Evolutionary conservation across 2,888 invertebrate genomes (phyloP).

Genomic region (Drosophila kanekoi): DNA sequence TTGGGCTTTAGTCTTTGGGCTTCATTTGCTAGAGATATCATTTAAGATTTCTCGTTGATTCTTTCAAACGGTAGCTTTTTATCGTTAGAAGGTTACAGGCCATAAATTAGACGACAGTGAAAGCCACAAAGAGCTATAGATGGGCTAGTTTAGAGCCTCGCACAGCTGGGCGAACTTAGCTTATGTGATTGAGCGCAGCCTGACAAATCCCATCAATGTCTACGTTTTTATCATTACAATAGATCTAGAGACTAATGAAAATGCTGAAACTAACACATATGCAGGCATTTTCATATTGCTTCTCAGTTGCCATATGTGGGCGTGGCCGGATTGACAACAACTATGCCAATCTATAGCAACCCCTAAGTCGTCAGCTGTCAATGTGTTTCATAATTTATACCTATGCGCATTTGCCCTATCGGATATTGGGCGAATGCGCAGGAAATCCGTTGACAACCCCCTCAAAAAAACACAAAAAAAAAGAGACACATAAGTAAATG

Average conservation of each 20-base stretch:
- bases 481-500: constrained; percentile 23
- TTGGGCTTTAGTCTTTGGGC: constrained; percentile 38
- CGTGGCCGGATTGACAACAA: constrained; percentile 41
- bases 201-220: constrained; percentile 55
- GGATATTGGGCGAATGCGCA: constrained; percentile 59
- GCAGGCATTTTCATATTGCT: constrained; percentile 35
- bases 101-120: constrained; percentile 54
- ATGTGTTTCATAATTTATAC: constrained; percentile 66
- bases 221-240: constrained; percentile 28
- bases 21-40: constrained; percentile 27
- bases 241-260: constrained; percentile 28
- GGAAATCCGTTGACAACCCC: constrained; percentile 75
- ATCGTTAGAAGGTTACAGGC: constrained; percentile 1
- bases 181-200: constrained; percentile 7
- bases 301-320: constrained; percentile 35
- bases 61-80: constrained; percentile 63
- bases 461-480: neutral
- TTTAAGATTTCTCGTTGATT: constrained; percentile 34
- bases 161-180: constrained; percentile 20
- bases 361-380: constrained; percentile 54
- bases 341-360: constrained; percentile 44
- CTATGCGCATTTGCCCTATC: constrained; percentile 60
- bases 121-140: constrained; percentile 55
- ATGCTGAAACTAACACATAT: constrained; percentile 18
- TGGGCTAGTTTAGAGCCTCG: constrained; percentile 22